Evolutionary conservation across 2,888 invertebrate genomes (phyloP).

Genomic region (Bimastos eiseni): DNA sequence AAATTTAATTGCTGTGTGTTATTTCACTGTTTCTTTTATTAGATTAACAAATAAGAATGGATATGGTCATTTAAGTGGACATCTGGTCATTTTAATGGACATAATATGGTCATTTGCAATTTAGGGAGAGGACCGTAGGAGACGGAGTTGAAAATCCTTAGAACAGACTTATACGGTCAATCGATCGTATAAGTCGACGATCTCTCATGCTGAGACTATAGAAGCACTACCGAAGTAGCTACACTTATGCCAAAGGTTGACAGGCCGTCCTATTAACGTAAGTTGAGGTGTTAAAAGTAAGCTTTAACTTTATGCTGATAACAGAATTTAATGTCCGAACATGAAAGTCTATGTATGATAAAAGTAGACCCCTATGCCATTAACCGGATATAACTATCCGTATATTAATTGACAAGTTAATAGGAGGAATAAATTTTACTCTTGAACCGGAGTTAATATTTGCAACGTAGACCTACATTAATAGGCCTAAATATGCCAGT

Average conservation of each 20-base stretch:
- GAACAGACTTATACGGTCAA: background rate
- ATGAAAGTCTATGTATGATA: background rate
- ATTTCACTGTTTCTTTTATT: too few relatives aligned
- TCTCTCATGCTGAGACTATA: background rate
- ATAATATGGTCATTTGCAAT: background rate
- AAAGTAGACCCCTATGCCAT: background rate
- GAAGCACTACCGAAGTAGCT: background rate
- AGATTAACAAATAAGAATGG: too few relatives aligned
- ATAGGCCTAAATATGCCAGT: background rate
- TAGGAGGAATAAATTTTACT: background rate
- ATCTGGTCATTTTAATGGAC: background rate
- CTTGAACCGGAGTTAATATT: background rate
- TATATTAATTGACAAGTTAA: background rate
- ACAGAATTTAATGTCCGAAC: background rate
- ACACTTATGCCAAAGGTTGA: too few relatives aligned
- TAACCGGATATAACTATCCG: background rate
- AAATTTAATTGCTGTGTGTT: too few relatives aligned
- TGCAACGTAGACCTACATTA: background rate
- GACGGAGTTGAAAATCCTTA: background rate
- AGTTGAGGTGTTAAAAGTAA: background rate
- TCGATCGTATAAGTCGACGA: too few relatives aligned
- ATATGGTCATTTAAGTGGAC: too few relatives aligned
- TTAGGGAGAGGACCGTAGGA: background rate
- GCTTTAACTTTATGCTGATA: background rate
- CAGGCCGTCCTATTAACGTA: too few relatives aligned